Conservation (phyloP, 2,888 invertebrate genomes). For the Drosophila rubida region DNA sequence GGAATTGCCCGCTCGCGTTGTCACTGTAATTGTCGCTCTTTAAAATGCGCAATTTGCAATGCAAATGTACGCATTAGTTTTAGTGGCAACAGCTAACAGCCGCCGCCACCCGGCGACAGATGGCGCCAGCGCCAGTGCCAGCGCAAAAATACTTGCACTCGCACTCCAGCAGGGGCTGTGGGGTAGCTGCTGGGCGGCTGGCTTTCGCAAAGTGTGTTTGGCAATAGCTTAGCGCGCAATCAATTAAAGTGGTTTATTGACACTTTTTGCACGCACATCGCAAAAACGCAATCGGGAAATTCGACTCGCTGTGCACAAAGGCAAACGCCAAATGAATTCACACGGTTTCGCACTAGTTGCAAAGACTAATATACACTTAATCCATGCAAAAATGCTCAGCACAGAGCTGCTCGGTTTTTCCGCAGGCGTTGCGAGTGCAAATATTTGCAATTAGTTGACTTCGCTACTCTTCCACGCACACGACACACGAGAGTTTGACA, state of each 20-base stretch:
- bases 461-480: conserved; percentile 47
- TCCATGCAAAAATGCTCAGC: background rate
- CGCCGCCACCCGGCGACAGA: conserved; percentile 49
- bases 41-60: conserved; percentile 78
- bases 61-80: conserved; percentile 80
- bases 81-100: conserved; percentile 46
- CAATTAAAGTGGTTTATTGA: conserved; percentile 78
- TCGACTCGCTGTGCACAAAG: background rate
- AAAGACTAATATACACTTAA: background rate
- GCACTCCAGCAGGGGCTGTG: background rate
- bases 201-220: conserved; percentile 58
- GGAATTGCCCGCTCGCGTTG: conserved; percentile 11
- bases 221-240: conserved; percentile 77
- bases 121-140: conserved; percentile 42
- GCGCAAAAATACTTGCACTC: conserved; percentile 42
- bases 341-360: background rate
- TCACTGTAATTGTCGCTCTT: conserved; percentile 76
- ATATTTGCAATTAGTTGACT: conserved; percentile 73
- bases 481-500: conserved; percentile 36
- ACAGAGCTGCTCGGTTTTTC: background rate
- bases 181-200: conserved; percentile 1
- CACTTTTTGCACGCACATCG: conserved; percentile 62
- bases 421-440: conserved; percentile 32
- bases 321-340: background rate
- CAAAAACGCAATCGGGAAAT: background rate